A percentile compares a stretch with the other conserved stretches of the same genome.
Evolutionary conservation across 2,113 vertebrate species (phyloP).

Genomic region (Bothrops jararaca): DNA sequence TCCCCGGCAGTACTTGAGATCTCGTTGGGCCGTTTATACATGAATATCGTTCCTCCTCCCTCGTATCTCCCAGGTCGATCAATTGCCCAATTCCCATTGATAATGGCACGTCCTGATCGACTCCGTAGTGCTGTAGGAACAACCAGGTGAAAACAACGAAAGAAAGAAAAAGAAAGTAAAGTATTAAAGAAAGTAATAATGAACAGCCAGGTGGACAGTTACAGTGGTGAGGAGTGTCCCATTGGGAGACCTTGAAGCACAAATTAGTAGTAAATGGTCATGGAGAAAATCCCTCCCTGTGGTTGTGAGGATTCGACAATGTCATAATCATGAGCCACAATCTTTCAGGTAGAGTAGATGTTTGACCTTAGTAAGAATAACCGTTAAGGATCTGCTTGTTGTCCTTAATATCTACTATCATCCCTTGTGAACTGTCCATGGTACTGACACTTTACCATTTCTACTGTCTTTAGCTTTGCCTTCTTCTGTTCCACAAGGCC

Average conservation of each 20-base stretch:
- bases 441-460: neutral
- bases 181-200: neutral
- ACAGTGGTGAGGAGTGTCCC: neutral
- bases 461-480: neutral
- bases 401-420: neutral
- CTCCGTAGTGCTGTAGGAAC: conserved; percentile 80
- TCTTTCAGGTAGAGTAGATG: neutral
- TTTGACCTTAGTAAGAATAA: neutral
- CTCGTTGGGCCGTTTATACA: conserved; percentile 92
- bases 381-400: neutral
- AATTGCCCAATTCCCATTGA: conserved; percentile 97
- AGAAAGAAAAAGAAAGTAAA: neutral
- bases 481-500: neutral
- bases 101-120: conserved; percentile 87
- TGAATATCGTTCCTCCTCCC: conserved; percentile 93
- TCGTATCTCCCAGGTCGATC: conserved; percentile 91
- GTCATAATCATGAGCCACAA: neutral
- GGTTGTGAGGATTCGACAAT: neutral
- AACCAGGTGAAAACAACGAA: neutral
- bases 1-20: conserved; percentile 92
- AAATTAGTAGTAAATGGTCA: neutral
- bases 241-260: neutral
- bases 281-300: neutral
- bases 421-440: conserved; percentile 20
- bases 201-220: neutral